Conservation (phyloP, 2,113 vertebrate genomes). For the Triplophysa rosa region DNA sequence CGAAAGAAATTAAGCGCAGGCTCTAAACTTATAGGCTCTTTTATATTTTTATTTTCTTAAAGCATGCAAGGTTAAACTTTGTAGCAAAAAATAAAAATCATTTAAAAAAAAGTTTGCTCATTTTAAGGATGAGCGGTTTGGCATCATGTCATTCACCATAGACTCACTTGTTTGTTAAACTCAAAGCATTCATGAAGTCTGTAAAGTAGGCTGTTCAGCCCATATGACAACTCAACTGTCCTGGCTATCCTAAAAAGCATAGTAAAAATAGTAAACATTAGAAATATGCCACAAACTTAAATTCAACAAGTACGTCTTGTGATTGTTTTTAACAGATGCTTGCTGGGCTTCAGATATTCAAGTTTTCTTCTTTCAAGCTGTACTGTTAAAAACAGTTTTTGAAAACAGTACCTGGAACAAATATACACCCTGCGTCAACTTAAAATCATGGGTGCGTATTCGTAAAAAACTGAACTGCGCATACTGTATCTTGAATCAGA, state of each 20-base stretch:
- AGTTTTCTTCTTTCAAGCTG: background rate
- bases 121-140: constrained; percentile 8
- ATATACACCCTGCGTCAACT: constrained; percentile 1
- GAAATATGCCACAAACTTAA: constrained; percentile 12
- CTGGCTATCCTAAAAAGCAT: constrained; percentile 14
- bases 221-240: background rate
- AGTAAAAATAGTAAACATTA: constrained; percentile 16
- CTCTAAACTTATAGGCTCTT: constrained; percentile 1
- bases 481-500: background rate
- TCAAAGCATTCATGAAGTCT: background rate
- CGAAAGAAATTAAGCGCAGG: background rate
- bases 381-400: background rate
- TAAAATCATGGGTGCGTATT: background rate
- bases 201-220: constrained; percentile 8
- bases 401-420: constrained; percentile 12
- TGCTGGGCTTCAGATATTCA: background rate
- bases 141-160: background rate
- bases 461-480: background rate
- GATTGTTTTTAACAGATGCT: background rate
- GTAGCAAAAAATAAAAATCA: constrained; percentile 5
- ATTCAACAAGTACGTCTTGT: background rate
- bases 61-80: constrained; percentile 11
- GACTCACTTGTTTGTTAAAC: background rate
- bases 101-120: background rate
- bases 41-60: background rate